phyloP scores from a whole-genome alignment of 2,113 vertebrate species.

The Petrocephalus microphthalmus region DNA sequence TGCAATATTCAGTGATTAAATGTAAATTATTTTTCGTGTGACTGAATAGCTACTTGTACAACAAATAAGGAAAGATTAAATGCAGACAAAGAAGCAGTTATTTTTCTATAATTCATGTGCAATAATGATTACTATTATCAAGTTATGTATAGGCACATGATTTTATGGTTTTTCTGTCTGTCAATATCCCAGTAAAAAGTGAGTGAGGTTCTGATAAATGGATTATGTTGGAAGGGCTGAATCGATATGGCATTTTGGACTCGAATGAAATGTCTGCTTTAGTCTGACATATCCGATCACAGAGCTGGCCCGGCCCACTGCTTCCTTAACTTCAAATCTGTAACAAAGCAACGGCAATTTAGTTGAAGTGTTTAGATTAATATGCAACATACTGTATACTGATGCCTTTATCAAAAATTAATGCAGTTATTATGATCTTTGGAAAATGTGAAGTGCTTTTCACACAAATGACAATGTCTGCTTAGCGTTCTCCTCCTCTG shows the following conservation, averaged over 20 bases:
- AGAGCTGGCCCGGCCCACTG: background rate
- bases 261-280: background rate
- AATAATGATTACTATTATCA: background rate
- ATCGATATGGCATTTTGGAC: background rate
- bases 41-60: background rate
- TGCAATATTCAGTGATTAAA: background rate
- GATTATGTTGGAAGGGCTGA: background rate
- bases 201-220: background rate
- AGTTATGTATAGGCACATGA: background rate
- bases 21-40: background rate
- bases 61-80: background rate
- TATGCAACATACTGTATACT: background rate
- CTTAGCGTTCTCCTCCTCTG: background rate
- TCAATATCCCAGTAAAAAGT: background rate
- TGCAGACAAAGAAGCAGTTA: background rate
- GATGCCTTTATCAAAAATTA: background rate
- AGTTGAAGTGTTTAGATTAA: background rate
- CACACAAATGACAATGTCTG: background rate
- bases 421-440: background rate
- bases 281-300: background rate
- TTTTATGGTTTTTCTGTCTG: constrained; percentile 6
- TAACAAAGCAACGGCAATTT: background rate
- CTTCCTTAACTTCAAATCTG: background rate
- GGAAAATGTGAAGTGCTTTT: background rate
- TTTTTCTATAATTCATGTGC: background rate